Base-by-base conservation (phyloP, 2,797 vertebrate genomes). In the Alosa sapidissima region DNA sequence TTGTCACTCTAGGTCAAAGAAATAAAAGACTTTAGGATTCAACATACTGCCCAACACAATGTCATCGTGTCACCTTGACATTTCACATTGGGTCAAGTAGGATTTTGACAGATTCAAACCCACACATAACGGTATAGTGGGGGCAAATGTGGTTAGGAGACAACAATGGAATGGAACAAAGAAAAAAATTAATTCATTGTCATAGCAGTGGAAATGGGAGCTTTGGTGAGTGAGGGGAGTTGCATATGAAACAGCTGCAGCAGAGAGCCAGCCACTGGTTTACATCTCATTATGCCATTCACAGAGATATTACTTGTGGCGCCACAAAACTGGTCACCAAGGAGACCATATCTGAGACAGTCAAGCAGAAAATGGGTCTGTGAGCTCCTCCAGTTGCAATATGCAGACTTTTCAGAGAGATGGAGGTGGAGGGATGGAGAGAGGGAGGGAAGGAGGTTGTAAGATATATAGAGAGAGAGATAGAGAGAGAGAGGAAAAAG, bases 261-360 rank as follows among this genome's bases (percentile, higher is more conserved):
- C 24, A 19, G 28, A 47, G 51, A 82, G 19, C 10, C 55, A 19
- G 36, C 6, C 68, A 75, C 13, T 75, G 68, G 52, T 84, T 48
- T 85, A 85, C 83, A 86, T 86, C 83, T 84, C 82, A 84, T 85
- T 83, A 82, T 81, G 82, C 81, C 47, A 54, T 82, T 88, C 72
- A 85, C 48, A 85, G 47, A 83, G 58, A 41, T 75, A 85, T 88
- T 83, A 83, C 85, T 84, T 87, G 75, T 85, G 87, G 60, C 51
- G 68, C 68, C 47, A 60, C 81, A 86, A 90, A 90, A 89, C 85
- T 85, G 60, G 68, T 90, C 87, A 75, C 87, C 85, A 88, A 84
- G 87, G 81, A 86, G 83, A 88, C 82, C 78, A 78, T 84, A 87
- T 75, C 84, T 58, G 78, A 85, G 62, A 85, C 41, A 45, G 60